Percentiles rank a stretch among this genome's conserved stretches.
These are phyloP conservation scores for Lasioglossum villosulum DNA, from an alignment of 2,888 invertebrate species.

Conservation along the genomic window DNA sequence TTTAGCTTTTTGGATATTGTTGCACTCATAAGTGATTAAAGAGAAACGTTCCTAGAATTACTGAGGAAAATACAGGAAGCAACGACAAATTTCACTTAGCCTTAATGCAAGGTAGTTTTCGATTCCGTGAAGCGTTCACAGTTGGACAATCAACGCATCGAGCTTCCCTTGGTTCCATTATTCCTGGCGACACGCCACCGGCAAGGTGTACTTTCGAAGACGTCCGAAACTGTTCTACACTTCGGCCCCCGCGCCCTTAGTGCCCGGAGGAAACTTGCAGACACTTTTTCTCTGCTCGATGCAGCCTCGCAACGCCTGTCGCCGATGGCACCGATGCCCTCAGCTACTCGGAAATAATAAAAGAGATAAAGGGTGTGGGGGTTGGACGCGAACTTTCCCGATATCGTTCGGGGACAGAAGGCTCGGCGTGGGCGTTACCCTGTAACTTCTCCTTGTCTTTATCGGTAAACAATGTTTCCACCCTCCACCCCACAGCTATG, in stretches of 20 bases:
- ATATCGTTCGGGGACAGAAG: slow-evolving; percentile 56
- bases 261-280: slow-evolving; percentile 54
- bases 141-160: neutral
- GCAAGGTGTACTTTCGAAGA: slow-evolving; percentile 9
- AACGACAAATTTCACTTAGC: neutral
- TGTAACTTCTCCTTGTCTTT: slow-evolving; percentile 63
- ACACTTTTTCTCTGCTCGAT: slow-evolving; percentile 32
- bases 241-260: slow-evolving; percentile 54
- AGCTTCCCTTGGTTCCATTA: slow-evolving; percentile 36
- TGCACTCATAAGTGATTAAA: too few relatives aligned
- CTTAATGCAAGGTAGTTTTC: neutral
- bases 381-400: slow-evolving; percentile 62
- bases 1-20: too few relatives aligned
- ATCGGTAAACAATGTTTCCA: slow-evolving; percentile 59
- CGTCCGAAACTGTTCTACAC: slow-evolving; percentile 56
- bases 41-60: neutral
- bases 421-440: slow-evolving; percentile 28
- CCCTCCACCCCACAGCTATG: neutral
- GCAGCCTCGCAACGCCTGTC: slow-evolving; percentile 47
- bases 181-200: slow-evolving; percentile 21
- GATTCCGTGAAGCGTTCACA: neutral
- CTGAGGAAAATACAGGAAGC: too few relatives aligned
- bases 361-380: slow-evolving; percentile 53
- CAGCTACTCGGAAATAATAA: slow-evolving; percentile 71
- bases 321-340: slow-evolving; percentile 50